phyloP scores from a whole-genome alignment of 1,140 invertebrate species.

The Ceratina calcarata region DNA sequence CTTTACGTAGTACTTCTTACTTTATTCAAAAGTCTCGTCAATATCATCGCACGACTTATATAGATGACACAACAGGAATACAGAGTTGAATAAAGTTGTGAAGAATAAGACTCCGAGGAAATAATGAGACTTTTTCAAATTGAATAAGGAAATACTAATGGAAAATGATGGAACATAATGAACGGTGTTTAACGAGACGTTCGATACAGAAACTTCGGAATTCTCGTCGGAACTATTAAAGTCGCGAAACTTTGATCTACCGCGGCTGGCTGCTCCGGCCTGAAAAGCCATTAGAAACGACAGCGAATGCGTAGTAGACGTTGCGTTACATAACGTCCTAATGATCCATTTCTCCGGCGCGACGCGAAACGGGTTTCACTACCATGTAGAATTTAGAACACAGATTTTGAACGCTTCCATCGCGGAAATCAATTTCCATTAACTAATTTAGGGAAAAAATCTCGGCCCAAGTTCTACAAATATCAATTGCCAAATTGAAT shows the following conservation, averaged over 20 bases:
- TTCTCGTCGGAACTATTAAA: neutral
- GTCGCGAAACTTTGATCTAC: neutral
- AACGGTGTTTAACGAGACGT: neutral
- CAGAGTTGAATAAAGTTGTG: too few species aligned
- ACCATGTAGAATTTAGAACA: too few species aligned
- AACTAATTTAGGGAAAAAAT: neutral
- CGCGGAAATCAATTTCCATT: neutral
- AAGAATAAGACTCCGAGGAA: too few species aligned
- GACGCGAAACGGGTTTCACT: slow-evolving; percentile 18
- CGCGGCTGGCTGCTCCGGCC: neutral
- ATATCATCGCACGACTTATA: too few species aligned
- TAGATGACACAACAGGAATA: too few species aligned
- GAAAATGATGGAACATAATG: neutral
- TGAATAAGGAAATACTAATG: too few species aligned
- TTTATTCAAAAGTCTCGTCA: too few species aligned
- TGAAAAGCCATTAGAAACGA: slow-evolving; percentile 17
- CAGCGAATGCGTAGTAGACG: neutral
- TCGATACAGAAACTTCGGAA: neutral
- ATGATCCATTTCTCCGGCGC: slow-evolving; percentile 9
- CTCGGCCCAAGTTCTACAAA: neutral
- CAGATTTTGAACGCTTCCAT: neutral
- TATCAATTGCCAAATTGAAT: neutral
- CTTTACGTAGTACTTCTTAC: too few species aligned
- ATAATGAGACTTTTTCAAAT: too few species aligned
- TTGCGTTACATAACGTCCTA: slow-evolving; percentile 10